Conservation (phyloP, 2,797 vertebrate species). For the Tapera naevia region DNA sequence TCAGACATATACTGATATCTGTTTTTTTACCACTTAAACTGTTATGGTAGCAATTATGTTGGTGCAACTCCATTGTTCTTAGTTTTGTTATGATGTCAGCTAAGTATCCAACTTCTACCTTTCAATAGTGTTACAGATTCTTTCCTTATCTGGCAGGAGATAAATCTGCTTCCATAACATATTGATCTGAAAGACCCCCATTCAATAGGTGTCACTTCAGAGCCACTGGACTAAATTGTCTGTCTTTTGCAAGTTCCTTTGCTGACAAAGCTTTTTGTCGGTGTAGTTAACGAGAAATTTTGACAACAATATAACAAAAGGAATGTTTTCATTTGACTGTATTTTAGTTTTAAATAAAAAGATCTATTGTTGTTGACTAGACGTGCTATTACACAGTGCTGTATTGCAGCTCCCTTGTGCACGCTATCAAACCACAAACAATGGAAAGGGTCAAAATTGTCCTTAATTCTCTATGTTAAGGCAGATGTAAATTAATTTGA, state of each 20-base stretch:
- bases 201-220: background rate
- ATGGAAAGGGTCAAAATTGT: background rate
- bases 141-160: background rate
- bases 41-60: background rate
- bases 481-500: background rate
- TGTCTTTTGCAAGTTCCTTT: background rate
- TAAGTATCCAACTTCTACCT: background rate
- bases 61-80: background rate
- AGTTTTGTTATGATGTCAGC: background rate
- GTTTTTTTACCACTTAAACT: background rate
- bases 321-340: background rate
- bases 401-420: background rate
- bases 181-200: background rate
- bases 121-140: background rate
- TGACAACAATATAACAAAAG: background rate
- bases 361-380: background rate
- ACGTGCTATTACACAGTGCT: background rate
- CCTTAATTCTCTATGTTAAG: background rate
- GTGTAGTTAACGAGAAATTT: background rate
- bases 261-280: background rate
- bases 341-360: background rate
- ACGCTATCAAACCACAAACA: fast-evolving
- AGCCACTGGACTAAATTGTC: background rate
- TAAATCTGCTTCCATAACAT: background rate
- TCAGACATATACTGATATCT: background rate